phyloP scores from a whole-genome alignment of 2,113 vertebrate genomes.

The Cacatua alba region DNA sequence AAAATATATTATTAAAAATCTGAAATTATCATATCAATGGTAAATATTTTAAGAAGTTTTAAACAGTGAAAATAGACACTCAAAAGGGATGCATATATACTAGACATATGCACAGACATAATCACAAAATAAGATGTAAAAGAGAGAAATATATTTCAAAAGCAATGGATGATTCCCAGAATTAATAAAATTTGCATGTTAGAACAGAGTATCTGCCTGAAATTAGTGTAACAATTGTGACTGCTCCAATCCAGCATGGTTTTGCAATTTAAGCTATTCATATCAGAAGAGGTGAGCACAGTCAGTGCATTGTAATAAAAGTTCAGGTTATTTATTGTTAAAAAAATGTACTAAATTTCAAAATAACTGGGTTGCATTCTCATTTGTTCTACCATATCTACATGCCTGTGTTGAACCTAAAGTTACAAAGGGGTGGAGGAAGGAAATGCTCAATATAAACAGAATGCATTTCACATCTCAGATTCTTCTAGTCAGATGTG shows the following conservation, averaged over 20 bases:
- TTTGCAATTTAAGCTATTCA: not conserved
- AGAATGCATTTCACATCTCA: not conserved
- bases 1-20: not conserved
- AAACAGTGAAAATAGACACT: not conserved
- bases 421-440: not conserved
- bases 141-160: not conserved
- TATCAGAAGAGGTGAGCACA: not conserved
- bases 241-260: not conserved
- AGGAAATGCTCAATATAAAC: not conserved
- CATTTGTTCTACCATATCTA: not conserved
- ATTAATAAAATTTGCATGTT: not conserved
- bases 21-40: not conserved
- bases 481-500: not conserved
- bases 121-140: not conserved
- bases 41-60: not conserved
- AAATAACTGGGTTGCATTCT: not conserved
- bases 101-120: not conserved
- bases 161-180: not conserved
- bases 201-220: not conserved
- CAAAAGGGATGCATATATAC: not conserved
- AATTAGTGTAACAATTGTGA: not conserved
- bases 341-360: not conserved
- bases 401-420: not conserved
- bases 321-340: not conserved
- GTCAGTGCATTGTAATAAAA: not conserved